Percentiles rank a stretch among this genome's conserved stretches.
phyloP scores from a whole-genome alignment of 2,888 invertebrate species.

The Agrochola macilenta region DNA sequence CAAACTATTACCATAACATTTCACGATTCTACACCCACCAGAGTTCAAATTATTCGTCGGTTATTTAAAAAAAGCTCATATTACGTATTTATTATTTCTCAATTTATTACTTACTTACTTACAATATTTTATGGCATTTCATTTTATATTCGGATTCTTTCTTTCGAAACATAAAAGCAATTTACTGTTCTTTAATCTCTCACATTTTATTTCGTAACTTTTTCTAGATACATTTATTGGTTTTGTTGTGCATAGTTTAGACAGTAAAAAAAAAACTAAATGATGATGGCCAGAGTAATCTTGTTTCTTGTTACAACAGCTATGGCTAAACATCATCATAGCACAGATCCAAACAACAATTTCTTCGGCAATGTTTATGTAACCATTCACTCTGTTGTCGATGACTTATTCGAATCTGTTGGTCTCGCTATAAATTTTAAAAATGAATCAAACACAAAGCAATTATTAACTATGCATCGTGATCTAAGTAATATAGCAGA shows the following conservation, averaged over 20 bases:
- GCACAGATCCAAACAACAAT: constrained; percentile 41
- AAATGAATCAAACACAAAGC: constrained; percentile 51
- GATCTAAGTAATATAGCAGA: constrained; percentile 67
- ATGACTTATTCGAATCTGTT: constrained; percentile 68
- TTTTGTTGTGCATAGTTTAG: background rate
- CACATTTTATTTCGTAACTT: constrained; percentile 5
- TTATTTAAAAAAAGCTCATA: background rate
- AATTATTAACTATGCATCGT: constrained; percentile 67
- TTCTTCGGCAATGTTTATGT: constrained; percentile 62
- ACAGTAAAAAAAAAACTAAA: background rate
- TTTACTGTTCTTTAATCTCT: constrained; percentile 5
- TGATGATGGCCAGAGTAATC: constrained; percentile 17
- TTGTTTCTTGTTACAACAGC: constrained; percentile 30
- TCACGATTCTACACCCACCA: no score
- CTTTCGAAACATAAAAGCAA: background rate
- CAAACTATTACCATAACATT: no score
- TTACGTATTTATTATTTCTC: background rate
- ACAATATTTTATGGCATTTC: constrained; percentile 1
- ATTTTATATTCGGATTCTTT: constrained; percentile 8
- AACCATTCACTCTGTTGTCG: constrained; percentile 58
- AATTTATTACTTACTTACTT: background rate
- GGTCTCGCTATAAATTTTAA: constrained; percentile 62
- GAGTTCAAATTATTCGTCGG: no score
- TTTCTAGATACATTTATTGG: background rate
- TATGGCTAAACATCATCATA: constrained; percentile 52